Conservation (phyloP, 2,113 vertebrate species). For the Canis aureus region DNA sequence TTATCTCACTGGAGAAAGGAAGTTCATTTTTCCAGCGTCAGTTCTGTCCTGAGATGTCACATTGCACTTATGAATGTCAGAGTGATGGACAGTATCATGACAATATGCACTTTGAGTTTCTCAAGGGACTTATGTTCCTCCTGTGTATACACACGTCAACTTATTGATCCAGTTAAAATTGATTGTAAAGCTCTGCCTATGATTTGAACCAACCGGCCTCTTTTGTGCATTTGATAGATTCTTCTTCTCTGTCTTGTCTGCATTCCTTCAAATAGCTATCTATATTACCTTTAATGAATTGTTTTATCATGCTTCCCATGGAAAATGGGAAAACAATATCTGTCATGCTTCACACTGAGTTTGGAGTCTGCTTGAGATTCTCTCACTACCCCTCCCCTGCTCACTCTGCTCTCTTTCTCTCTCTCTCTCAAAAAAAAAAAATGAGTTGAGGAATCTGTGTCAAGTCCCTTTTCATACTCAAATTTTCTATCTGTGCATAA, state of each 20-base stretch:
- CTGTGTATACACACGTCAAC: not conserved
- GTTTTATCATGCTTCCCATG: not conserved
- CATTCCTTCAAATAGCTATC: not conserved
- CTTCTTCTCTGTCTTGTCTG: not conserved
- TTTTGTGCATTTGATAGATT: not conserved
- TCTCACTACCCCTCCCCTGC: not conserved
- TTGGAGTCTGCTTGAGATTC: not conserved
- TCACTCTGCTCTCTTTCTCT: not conserved
- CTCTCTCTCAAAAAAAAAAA: not conserved
- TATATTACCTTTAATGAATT: not conserved
- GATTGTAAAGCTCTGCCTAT: not conserved
- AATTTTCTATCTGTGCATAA: not conserved
- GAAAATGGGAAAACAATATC: no score
- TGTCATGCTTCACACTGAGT: not conserved
- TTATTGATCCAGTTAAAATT: not conserved
- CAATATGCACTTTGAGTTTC: not conserved
- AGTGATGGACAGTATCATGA: not conserved
- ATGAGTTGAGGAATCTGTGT: not conserved
- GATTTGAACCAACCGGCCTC: not conserved
- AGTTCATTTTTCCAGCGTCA: constrained; percentile 32
- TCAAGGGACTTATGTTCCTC: not conserved
- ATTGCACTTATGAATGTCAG: not conserved
- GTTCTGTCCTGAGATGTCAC: constrained; percentile 38
- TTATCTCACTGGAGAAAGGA: constrained; percentile 53
- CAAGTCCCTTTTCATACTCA: not conserved